A percentile compares a stretch with the other conserved stretches of the same genome.
These are phyloP conservation scores for human DNA, from an alignment of 2,113 vertebrate genomes.

Conservation along the genomic window DNA sequence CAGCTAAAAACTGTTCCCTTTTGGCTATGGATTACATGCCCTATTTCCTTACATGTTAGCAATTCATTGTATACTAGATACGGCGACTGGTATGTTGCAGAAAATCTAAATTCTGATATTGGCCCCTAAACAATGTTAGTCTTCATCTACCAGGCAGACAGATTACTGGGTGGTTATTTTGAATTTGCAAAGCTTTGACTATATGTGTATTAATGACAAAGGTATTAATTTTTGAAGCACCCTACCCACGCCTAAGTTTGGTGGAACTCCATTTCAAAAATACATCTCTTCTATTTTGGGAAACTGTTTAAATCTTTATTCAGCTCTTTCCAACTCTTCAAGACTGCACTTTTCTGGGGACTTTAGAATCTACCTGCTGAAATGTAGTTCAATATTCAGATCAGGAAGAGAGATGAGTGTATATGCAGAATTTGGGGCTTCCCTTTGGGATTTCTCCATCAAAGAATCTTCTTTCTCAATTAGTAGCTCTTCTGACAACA, in stretches of 20 bases:
- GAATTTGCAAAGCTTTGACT: not conserved
- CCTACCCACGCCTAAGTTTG: not conserved
- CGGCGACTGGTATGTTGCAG: not conserved
- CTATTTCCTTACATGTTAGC: not conserved
- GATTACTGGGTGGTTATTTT: not conserved
- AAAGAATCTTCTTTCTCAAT: not conserved
- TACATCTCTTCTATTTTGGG: not conserved
- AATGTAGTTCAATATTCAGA: not conserved
- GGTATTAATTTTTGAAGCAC: not conserved
- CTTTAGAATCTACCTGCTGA: not conserved
- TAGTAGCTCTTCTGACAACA: not conserved
- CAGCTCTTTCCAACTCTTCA: not conserved
- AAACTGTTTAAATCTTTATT: not conserved
- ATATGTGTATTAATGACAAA: not conserved
- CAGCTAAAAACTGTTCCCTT: not conserved
- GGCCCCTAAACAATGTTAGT: not conserved
- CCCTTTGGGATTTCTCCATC: not conserved
- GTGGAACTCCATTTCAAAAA: accelerated
- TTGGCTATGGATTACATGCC: not conserved
- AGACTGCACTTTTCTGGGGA: not conserved
- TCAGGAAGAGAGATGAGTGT: not conserved
- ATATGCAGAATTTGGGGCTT: not conserved
- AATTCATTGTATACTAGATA: not conserved
- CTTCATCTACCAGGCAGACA: not conserved
- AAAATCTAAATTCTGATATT: not conserved